Base-by-base conservation (phyloP, 1,140 invertebrate species). In the Cotesia typhae region DNA sequence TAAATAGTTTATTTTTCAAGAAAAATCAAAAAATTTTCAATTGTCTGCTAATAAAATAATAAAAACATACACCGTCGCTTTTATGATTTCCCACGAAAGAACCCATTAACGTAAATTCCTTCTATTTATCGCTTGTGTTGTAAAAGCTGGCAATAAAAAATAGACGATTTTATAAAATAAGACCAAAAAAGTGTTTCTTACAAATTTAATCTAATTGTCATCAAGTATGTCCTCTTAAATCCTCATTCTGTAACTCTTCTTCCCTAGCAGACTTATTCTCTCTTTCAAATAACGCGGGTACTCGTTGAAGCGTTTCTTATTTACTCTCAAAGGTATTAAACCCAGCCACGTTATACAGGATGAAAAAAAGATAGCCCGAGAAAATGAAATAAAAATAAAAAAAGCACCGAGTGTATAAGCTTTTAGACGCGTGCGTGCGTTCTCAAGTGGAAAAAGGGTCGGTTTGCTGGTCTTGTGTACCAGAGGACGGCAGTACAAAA, bases 241-340 rank as follows among this genome's bases (percentile, higher is more conserved):
- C 12, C 38, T 66, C 38, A 9, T 51, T 14, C 6, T n/a, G 5
- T 4, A 4, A 20, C 51, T 66, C 12, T n/a, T 65, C 10, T 9
- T 67, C 9, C 4, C 6, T n/a, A 12, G 3, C 7, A 20, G 41
- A 20, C 9, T n/a, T 20, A 3, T 17, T 10, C 47, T 28, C 14
- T 51, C 10, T 51, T 67, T 53, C 20, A 55, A 67, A 67, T 67
- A 51, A 53, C 41, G 51, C 10, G 35, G 7, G 17, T 35, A 28
- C 12, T 63, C 37, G 35, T 37, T 20, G 55, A 38, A 71, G 75
- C 72, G 72, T 74, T 69, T 76, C 66, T 71, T 75, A 71, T 75
- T 75, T 72, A 71, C 75, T 55, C 41, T 60, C 65, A 72, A 65
- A 37, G 76, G 64, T 66, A 66, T 66, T 66, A 66, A 66, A 66